Evolutionary conservation across 2,797 vertebrate species (phyloP), one percentile per base, ranked within the genome.

Genomic region (Sebastes matsubarae): DNA sequence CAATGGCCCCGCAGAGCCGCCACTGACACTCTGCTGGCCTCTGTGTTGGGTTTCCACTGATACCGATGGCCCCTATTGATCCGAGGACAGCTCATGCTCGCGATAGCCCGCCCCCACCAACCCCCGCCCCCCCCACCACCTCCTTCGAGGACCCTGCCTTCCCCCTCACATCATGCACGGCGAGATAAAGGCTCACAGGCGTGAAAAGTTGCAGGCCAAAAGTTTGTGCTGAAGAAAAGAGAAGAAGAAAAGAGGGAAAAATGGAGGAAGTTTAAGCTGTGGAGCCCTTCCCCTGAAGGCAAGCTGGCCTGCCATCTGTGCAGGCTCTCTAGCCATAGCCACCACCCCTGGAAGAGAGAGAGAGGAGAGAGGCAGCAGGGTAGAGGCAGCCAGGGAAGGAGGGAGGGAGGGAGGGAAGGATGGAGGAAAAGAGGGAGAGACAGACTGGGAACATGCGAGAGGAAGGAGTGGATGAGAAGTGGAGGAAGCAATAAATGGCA

Each of bases 231-330:
- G 90, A 92, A 92, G 86, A 94, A 93, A 91, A 90, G 91, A 87
- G 75, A 92, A 88, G 88, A 93, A 91, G 86, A 90, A 92, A 93
- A 94, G 85, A 88, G 80, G 88, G 85, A 11, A 86, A 94, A 93
- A 93, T 92, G 85, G 87, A 95, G 93, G 93, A 95, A 95, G 94
- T 95, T 95, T 95, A 94, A 95, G 94, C 95, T 93, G 93, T 94
- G 94, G 93, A 93, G 92, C 91, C 94, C 94, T 93, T 94, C 93
- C 93, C 94, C 95, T 94, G 93, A 96, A 95, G 95, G 95, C 95
- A 95, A 95, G 94, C 95, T 95, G 94, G 94, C 94, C 89, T 93
- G 94, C 95, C 96, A 96, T 96, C 95, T 96, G 95, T 96, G 94
- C 94, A 94, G 92, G 90, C 91, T 92, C 92, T 94, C 90, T 90